Base-by-base conservation (phyloP, 37 sponge, comb jelly and placozoan genomes). In the Ianthella basta region DNA sequence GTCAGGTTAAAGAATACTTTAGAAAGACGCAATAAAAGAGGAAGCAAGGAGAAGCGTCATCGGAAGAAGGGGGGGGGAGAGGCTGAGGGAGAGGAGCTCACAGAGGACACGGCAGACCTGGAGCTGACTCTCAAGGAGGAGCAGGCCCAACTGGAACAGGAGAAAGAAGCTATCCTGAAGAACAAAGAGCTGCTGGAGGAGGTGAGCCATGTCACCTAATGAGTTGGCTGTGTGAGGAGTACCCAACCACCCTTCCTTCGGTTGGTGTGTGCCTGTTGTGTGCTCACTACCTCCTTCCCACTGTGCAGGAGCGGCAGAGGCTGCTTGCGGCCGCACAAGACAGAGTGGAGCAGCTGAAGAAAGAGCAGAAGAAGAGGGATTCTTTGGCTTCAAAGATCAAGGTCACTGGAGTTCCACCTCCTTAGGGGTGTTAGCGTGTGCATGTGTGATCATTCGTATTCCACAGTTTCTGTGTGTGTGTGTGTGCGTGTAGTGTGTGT, bases 301-400 rank as follows among this genome's bases (percentile, higher is more conserved):
- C 54, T 75, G 78, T 35, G 18, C 63, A 95, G 93, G 97, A 97
- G 86, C 64, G 72, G 40, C 87, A 97, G 59, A 86, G 85, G 55
- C 61, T 97, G 6, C 60, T 94, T 53, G 35, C 54, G 36, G 87
- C 82, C 39, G 84, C 94, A 15, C 95, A 94, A 38, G 38, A 78
- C 24, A 87, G 73, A 57, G 81, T 60, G 35, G 88, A 89, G 35
- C 73, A 84, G 84, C 39, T 95, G 44, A 87, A 92, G 88, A 91
- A 89, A 72, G 92, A 95, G 72, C 92, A 89, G 88, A 91, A 89
- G 86, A 95, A 91, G 70, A 85, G 89, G 85, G 93, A 95, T 54
- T 59, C 55, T 0, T 68, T 97, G 13, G 87, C 93, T 54, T 60
- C 91, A 14, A 97, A 92, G 79, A 97, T 97, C 20, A 89, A 92